Evolutionary conservation across 1,140 invertebrate genomes (phyloP).

Genomic region (Holcopasites calliopsidis): DNA sequence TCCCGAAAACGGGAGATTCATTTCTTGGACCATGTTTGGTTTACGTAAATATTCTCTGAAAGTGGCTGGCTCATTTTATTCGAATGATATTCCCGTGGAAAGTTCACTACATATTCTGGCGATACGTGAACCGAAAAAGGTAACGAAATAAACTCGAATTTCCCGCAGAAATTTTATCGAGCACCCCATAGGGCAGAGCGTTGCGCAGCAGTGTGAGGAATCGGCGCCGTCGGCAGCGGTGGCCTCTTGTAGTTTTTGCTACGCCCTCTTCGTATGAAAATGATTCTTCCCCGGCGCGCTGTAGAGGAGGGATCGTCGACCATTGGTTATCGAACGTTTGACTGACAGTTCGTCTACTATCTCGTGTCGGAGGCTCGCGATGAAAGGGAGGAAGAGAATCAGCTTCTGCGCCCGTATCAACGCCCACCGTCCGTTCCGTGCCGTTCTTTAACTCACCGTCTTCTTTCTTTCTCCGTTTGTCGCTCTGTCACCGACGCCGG

Average conservation of each 20-base stretch:
- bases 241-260: conserved; percentile 60
- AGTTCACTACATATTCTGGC: too few relatives aligned
- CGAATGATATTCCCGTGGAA: background rate
- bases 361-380: conserved; percentile 25
- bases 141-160: conserved; percentile 27
- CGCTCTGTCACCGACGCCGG: conserved; percentile 37
- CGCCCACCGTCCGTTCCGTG: conserved; percentile 18
- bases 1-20: background rate
- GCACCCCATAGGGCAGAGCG: conserved; percentile 39
- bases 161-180: conserved; percentile 49
- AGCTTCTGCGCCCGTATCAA: conserved; percentile 22
- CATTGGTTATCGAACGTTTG: conserved; percentile 65
- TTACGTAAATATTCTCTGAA: background rate
- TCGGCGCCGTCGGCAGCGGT: conserved; percentile 46
- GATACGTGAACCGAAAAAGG: background rate
- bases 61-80: background rate
- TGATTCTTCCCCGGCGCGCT: conserved; percentile 55
- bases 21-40: background rate
- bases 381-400: conserved; percentile 42
- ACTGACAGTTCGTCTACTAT: conserved; percentile 60
- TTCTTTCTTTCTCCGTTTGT: conserved; percentile 20
- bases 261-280: conserved; percentile 61
- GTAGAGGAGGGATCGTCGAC: conserved; percentile 43
- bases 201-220: conserved; percentile 37
- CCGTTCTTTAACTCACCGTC: conserved; percentile 18